Percentiles rank a stretch among this genome's conserved stretches.
Conservation (phyloP, 2,113 vertebrate species). For the Bothrops jararaca region DNA sequence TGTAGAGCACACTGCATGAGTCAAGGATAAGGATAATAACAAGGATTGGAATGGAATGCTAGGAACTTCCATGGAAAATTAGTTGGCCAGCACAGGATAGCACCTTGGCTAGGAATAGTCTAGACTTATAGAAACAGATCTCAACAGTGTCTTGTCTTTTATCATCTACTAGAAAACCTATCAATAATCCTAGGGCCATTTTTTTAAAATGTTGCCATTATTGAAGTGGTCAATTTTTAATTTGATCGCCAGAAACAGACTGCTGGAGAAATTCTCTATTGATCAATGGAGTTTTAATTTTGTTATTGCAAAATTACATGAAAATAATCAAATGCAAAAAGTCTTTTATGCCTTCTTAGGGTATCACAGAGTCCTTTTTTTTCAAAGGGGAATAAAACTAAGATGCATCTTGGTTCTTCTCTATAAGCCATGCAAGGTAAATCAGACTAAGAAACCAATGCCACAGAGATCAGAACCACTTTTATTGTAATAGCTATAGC, state of each 20-base stretch:
- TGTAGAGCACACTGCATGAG: not conserved
- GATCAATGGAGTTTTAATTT: not conserved
- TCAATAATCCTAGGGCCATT: not conserved
- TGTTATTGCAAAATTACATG: not conserved
- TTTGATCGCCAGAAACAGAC: not conserved
- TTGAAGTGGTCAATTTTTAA: not conserved
- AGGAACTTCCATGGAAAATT: not conserved
- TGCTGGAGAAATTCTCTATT: not conserved
- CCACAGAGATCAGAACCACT: not conserved
- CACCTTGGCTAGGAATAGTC: not conserved
- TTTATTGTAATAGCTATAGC: not conserved
- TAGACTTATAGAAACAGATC: not conserved
- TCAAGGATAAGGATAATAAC: not conserved
- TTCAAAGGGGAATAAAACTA: not conserved
- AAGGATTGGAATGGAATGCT: not conserved
- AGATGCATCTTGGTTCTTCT: not conserved
- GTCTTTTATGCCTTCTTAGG: not conserved
- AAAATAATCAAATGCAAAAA: not conserved
- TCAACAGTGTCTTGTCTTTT: not conserved
- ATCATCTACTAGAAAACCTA: not conserved
- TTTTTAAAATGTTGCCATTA: not conserved
- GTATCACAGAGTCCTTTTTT: not conserved
- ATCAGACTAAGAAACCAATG: not conserved
- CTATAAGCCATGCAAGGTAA: not conserved
- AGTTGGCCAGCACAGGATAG: not conserved